These are phyloP conservation scores for Thunnus albacares DNA, from an alignment of 2,797 vertebrate genomes.

Conservation along the genomic window DNA sequence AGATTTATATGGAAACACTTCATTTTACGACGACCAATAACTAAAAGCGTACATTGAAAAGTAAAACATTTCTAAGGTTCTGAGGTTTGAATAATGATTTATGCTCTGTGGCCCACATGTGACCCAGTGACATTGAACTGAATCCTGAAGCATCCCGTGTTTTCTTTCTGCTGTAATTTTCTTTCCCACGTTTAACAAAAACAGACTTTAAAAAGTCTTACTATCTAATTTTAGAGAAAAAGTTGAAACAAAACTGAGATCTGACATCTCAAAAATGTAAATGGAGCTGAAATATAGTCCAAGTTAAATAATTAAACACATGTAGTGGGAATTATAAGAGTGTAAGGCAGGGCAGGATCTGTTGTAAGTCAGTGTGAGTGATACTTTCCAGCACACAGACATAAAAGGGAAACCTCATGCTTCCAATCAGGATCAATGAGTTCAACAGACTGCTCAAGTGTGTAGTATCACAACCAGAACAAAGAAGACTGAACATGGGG, in stretches of 20 bases:
- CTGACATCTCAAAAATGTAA: background rate
- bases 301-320: conserved; percentile 19
- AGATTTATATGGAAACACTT: background rate
- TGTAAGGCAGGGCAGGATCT: conserved; percentile 4
- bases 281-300: background rate
- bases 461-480: conserved; percentile 28
- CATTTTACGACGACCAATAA: background rate
- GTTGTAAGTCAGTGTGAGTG: conserved; percentile 44
- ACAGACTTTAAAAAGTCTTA: background rate
- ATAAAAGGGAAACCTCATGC: conserved; percentile 47
- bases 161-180: background rate
- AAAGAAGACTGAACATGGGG: conserved; percentile 30
- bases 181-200: background rate
- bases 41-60: background rate
- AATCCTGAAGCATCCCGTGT: background rate
- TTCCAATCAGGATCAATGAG: conserved; percentile 54
- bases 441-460: conserved; percentile 46
- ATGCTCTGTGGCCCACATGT: too few relatives aligned
- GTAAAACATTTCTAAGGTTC: background rate
- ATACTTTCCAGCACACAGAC: conserved; percentile 54
- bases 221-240: background rate
- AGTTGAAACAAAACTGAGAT: background rate
- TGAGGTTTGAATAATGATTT: too few relatives aligned
- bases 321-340: background rate
- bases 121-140: background rate